Evolutionary conservation across 2,113 vertebrate species (phyloP), one percentile per base, ranked within the genome.

Genomic region (Balaeniceps rex): DNA sequence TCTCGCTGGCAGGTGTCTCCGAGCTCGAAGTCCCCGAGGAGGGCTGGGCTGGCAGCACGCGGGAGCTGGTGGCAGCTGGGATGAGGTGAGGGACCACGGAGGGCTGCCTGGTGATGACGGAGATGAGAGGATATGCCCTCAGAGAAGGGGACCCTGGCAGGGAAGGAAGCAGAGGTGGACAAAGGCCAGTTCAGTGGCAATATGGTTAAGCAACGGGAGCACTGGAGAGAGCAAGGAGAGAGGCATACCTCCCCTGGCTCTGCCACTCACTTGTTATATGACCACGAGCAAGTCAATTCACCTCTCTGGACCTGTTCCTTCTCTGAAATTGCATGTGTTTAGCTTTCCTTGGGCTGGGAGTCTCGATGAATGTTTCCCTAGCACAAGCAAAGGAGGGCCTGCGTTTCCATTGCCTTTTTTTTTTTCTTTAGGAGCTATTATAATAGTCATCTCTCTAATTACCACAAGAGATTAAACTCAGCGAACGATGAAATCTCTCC

Each of bases 31-130:
- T 85, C 83, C 98, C 71, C 1, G 97, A 29, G 15, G 98, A 93
- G 15, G 98, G 71, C 94, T 97, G 98, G 83, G 95, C 97, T 33
- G 96, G 97, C 86, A 97, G 90, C 10, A 61, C 84, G 0, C 94
- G 97, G 1, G 98, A 96, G 8, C 98, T 90, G 52, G 97, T 94
- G 2, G 98, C 63, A 5, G 98, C 93, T 6, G 98, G 98, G 51
- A 98, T 80, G 34, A 99, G 97, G 87, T 98, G 99, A 58, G 98
- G 97, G 58, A 99, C 95, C 90, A 98, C 96, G 0, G 98, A 96
- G 7, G 99, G 99, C 97, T 99, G 99, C 68, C 98, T 97, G 12
- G 99, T 98, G 98, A 99, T 99, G 97, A 99, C 99, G 0, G 99
- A 99, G 83, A 99, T 98, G 55, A 99, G 98, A 4, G 99, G 99